phyloP scores from a whole-genome alignment of 2,797 vertebrate species.

The Tokudaia tokunoshimensis region DNA sequence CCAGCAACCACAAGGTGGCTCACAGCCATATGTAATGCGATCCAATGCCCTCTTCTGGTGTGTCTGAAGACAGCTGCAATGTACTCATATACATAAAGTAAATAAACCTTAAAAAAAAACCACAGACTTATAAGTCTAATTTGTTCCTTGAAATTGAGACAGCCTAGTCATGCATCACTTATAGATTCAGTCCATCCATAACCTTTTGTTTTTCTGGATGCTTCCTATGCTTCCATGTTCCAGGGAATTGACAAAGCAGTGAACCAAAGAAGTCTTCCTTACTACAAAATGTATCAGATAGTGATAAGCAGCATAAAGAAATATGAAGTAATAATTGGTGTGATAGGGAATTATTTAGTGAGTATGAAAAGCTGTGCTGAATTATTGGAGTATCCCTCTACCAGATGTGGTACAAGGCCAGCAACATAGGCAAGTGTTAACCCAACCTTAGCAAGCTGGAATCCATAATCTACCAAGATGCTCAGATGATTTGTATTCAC shows the following conservation, averaged over 20 bases:
- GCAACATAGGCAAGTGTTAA: not conserved
- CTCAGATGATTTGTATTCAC: not conserved
- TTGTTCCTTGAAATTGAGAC: not conserved
- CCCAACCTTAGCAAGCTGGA: not conserved
- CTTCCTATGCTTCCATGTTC: not conserved
- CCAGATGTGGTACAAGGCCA: not conserved
- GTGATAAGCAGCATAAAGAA: not conserved
- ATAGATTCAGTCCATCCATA: not conserved
- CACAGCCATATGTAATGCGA: no score
- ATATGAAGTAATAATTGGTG: not conserved
- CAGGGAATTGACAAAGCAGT: not conserved
- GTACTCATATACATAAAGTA: no score
- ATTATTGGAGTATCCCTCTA: constrained; percentile 28
- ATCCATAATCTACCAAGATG: not conserved
- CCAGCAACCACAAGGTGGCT: no score
- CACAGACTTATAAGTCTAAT: not conserved
- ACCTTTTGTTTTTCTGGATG: not conserved
- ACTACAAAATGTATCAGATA: not conserved
- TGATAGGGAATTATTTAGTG: not conserved
- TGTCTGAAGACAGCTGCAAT: no score
- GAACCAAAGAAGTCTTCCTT: not conserved
- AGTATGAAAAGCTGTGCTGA: not conserved
- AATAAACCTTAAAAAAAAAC: not conserved
- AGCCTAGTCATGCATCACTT: not conserved
- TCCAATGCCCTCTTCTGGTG: no score